Evolutionary conservation across 2,113 vertebrate species (phyloP), one percentile per base, ranked within the genome.

Genomic region (Bombycilla garrulus): DNA sequence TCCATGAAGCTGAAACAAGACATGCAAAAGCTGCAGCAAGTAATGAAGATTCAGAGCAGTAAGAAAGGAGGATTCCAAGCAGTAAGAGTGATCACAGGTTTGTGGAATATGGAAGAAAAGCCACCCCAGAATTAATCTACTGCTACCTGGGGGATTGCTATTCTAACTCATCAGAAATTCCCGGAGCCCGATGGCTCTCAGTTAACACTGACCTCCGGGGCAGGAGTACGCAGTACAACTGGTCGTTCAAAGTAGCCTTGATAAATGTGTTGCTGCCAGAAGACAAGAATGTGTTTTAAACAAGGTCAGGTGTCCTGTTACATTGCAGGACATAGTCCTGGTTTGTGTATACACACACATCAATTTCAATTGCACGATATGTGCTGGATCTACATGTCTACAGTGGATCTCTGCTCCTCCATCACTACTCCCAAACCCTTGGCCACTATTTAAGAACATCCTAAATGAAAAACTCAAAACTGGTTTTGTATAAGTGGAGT

Each of bases 191-290:
- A 24, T 11, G 69, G 76, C 31, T 26, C 56, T 86, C 81, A 33
- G 84, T 61, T 83, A 93, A 88, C 9, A n/a, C 57, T 26, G 82
- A 90, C 81, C 77, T 88, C 57, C 28, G 12, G 87, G 81, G 86
- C 81, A 92, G 48, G 69, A 33, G 45, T 65, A 21, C 0, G 0
- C 8, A 4, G 62, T 79, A 66, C 62, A 72, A 54, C 56, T 36
- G 69, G 65, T 78, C 29, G 3, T 67, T 93, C 82, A 66, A 83
- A 74, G 57, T 9, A 79, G 69, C 67, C 88, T 62, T 88, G 86
- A 88, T 77, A 92, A 94, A 95, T 57, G 72, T 28, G 19, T 8
- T 86, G 61, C 76, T 90, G 92, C 69, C 80, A 90, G 76, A 88
- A 79, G 86, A 95, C 62, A 86, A 66, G 51, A 78, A 81, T 53